Base-by-base conservation (phyloP, 2,113 vertebrate genomes). In the Euleptes europaea region DNA sequence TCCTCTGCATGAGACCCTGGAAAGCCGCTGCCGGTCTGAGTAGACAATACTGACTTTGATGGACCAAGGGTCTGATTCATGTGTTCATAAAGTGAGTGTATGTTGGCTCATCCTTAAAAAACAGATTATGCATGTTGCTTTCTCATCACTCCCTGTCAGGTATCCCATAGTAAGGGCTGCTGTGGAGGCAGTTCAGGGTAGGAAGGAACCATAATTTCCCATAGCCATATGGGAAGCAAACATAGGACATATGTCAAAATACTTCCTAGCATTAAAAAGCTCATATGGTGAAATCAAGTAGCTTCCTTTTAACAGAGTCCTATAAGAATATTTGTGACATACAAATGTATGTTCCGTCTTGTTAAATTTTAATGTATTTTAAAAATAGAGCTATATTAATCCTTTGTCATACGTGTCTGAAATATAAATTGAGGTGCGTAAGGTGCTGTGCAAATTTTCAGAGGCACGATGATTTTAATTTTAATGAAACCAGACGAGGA, bases 331-430 rank as follows among this genome's bases (percentile, higher is more conserved):
- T 21, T 57, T 57, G 21, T 5, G 21, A 57, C 54, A 23, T 23
- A 57, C 13, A 14, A 40, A 21, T 31, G 2, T 31, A 31, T 76
- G 33, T 17, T 73, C 0, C 0, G 84, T 72, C 17, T 54, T 33
- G 73, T 79, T 80, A 74, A 83, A 74, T 67, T 83, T 19, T 0
- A 15, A 15, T 77, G 66, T 1, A 0, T 81, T 21, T 42, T 78
- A 8, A 57, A 1, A 84, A 67, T 0, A 78, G 31, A 17, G 75
- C 47, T 72, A 23, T 57, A 23, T 47, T 26, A 14, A 65, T 2
- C 4, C 42, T 84, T 77, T 90, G 2, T 3, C 35, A 15, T 4
- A n/a, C 7, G 87, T 86, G 80, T 65, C 63, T 72, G 83, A 81
- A 83, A 31, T 38, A 69, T 9, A 80, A 66, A 0, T 0, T 31